Percentiles rank a stretch among this genome's conserved stretches.
These are phyloP conservation scores for Equus quagga DNA, from an alignment of 2,113 vertebrate species.

Conservation along the genomic window DNA sequence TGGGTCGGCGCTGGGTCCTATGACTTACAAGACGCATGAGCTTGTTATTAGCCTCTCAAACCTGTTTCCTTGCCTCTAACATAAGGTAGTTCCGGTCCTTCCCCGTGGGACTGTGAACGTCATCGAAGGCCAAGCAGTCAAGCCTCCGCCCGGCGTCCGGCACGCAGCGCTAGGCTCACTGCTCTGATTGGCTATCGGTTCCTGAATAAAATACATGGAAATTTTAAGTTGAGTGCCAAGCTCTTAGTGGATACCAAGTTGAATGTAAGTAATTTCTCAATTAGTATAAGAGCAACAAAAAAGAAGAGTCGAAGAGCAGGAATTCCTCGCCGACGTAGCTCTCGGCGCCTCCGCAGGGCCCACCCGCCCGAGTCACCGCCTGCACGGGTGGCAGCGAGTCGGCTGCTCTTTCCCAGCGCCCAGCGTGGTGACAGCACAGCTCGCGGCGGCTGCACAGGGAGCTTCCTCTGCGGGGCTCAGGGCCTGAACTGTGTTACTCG, in stretches of 20 bases:
- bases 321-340: neutral
- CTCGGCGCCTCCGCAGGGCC: neutral
- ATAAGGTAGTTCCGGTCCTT: neutral
- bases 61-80: neutral
- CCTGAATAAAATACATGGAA: neutral
- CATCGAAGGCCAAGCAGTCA: too few relatives aligned
- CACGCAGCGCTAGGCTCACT: too few relatives aligned
- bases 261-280: neutral
- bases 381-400: neutral
- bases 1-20: neutral
- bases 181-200: neutral
- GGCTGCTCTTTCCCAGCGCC: neutral
- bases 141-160: too few relatives aligned
- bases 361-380: fast-evolving
- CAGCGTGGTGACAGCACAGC: neutral
- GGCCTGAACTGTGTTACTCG: neutral
- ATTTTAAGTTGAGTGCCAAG: neutral
- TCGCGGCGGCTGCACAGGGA: neutral
- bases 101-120: neutral
- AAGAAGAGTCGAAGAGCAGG: neutral
- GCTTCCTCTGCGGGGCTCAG: neutral
- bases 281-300: neutral
- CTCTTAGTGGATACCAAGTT: neutral
- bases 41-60: neutral
- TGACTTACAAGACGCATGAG: neutral